A percentile compares a stretch with the other conserved stretches of the same genome.
phyloP scores from a whole-genome alignment of 2,113 vertebrate species.

The Chroicocephalus ridibundus region DNA sequence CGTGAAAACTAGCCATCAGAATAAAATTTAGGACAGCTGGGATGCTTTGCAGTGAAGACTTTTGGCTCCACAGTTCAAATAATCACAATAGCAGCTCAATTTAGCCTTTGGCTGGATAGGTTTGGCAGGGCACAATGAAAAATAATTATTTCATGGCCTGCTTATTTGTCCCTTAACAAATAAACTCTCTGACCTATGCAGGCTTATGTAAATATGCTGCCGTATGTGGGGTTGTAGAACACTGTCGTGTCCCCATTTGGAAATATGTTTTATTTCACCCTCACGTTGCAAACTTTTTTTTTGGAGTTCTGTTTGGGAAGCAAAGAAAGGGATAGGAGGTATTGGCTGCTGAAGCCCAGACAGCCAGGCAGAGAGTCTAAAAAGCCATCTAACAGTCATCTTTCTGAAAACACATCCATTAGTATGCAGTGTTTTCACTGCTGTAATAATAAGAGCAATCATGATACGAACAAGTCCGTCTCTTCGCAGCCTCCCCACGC shows the following conservation, averaged over 20 bases:
- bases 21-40: slow-evolving; percentile 84
- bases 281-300: slow-evolving; percentile 45
- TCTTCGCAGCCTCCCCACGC: slow-evolving; percentile 21
- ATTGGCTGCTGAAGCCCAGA: background rate
- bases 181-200: slow-evolving; percentile 77
- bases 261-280: slow-evolving; percentile 67
- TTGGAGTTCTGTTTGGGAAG: slow-evolving; percentile 19
- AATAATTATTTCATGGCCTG: slow-evolving; percentile 88
- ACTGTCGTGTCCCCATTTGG: slow-evolving; percentile 63
- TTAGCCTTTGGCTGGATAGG: slow-evolving; percentile 82
- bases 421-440: slow-evolving; percentile 35
- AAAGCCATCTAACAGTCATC: slow-evolving; percentile 15
- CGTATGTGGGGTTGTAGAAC: slow-evolving; percentile 45
- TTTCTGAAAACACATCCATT: slow-evolving; percentile 12
- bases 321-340: background rate
- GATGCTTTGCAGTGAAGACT: slow-evolving; percentile 79
- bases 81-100: slow-evolving; percentile 83
- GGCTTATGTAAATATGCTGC: slow-evolving; percentile 76
- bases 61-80: slow-evolving; percentile 81
- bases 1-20: slow-evolving; percentile 82
- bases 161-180: slow-evolving; percentile 82
- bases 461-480: slow-evolving; percentile 51
- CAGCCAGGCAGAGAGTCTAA: slow-evolving; percentile 42
- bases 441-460: slow-evolving; percentile 47
- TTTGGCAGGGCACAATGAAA: slow-evolving; percentile 85